Conservation (phyloP, 1,140 invertebrate species). For the Calliphora vicina region DNA sequence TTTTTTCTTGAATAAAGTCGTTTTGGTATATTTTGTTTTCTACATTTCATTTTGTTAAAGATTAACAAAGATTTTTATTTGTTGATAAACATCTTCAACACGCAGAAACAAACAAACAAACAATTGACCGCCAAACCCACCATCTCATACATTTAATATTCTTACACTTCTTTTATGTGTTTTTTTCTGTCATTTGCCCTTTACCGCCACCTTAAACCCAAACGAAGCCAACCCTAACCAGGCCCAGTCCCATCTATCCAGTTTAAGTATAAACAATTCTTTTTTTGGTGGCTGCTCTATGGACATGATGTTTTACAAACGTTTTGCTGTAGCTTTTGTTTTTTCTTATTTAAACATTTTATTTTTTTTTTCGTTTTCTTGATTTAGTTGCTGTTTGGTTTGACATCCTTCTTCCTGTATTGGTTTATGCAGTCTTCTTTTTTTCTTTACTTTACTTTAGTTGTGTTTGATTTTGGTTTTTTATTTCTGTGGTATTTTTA, state of each 20-base stretch:
- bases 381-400: too few species aligned
- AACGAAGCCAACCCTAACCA: background rate
- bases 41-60: conserved; percentile 26
- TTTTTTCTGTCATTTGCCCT: background rate
- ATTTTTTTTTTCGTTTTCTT: too few species aligned
- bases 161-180: conserved; percentile 10
- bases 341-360: too few species aligned
- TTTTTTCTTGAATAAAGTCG: too few species aligned
- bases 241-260: too few species aligned
- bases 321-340: conserved; percentile 37
- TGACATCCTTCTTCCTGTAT: conserved; percentile 33
- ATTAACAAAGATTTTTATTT: conserved; percentile 33
- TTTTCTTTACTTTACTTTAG: too few species aligned
- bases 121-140: conserved; percentile 15
- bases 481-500: too few species aligned
- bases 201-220: background rate
- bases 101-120: conserved; percentile 17
- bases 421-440: conserved; percentile 16
- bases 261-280: background rate
- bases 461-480: too few species aligned
- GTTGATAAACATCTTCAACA: conserved; percentile 29
- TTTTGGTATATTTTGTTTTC: background rate
- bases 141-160: background rate
- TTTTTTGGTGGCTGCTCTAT: background rate
- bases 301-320: conserved; percentile 25